phyloP scores from a whole-genome alignment of 1,140 invertebrate genomes.

The Micrasema longulum region DNA sequence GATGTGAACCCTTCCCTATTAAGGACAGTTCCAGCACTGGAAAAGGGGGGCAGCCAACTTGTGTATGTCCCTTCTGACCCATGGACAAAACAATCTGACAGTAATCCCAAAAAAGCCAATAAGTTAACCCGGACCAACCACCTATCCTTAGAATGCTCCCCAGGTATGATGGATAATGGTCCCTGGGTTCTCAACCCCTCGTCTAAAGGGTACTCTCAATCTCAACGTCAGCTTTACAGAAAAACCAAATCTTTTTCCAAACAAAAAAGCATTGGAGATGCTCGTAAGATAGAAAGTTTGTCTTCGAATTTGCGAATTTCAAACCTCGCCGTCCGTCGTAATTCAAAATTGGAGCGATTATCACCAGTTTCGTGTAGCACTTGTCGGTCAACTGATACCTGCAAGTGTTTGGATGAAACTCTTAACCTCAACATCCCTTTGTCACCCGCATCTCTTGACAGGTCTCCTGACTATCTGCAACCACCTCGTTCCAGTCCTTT shows the following conservation, averaged over 20 bases:
- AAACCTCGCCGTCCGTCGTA: conserved; percentile 19
- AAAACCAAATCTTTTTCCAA: conserved; percentile 48
- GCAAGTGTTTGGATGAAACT: conserved; percentile 46
- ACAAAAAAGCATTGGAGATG: conserved; percentile 43
- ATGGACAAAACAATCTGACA: conserved; percentile 59
- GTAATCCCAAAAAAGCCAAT: conserved; percentile 35
- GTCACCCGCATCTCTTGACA: conserved; percentile 18
- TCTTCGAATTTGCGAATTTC: conserved; percentile 37
- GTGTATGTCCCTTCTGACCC: conserved; percentile 58
- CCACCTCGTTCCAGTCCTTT: conserved; percentile 42
- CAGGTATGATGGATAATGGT: conserved; percentile 44
- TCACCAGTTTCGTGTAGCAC: conserved; percentile 37
- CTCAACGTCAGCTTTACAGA: conserved; percentile 45
- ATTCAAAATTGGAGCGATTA: conserved; percentile 43
- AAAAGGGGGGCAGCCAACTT: conserved; percentile 58
- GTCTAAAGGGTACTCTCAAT: conserved; percentile 45
- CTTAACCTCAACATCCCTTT: conserved; percentile 36
- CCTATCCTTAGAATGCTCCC: conserved; percentile 46
- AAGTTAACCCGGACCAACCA: conserved; percentile 37
- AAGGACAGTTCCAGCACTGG: conserved; percentile 49
- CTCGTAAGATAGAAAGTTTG: conserved; percentile 33
- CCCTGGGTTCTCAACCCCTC: conserved; percentile 49
- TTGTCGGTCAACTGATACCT: conserved; percentile 47
- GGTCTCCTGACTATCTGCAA: conserved; percentile 30
- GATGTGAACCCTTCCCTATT: conserved; percentile 49